Percentiles rank a stretch among this genome's conserved stretches.
phyloP scores from a whole-genome alignment of 1,140 invertebrate genomes.

The Leptopilina boulardi region DNA sequence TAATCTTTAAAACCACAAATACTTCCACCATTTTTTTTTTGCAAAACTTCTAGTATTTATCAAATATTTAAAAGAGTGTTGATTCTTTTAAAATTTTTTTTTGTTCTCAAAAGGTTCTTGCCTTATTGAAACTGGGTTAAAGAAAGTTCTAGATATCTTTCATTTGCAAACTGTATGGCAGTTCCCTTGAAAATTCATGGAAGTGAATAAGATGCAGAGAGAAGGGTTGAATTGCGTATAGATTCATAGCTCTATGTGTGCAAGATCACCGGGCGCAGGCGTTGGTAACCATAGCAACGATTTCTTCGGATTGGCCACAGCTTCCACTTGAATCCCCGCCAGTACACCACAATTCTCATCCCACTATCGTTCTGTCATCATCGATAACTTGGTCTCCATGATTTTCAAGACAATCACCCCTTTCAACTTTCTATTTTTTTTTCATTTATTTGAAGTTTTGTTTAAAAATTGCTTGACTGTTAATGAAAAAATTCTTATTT shows the following conservation, averaged over 20 bases:
- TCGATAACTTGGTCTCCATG: slow-evolving; percentile 66
- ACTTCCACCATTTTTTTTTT: no score
- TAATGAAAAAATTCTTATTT: not conserved
- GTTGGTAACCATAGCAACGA: slow-evolving; percentile 74
- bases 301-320: slow-evolving; percentile 75
- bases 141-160: slow-evolving; percentile 61
- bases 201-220: slow-evolving; percentile 25
- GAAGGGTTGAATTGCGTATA: slow-evolving; percentile 41
- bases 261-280: slow-evolving; percentile 67
- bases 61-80: no score
- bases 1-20: no score
- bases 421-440: not conserved
- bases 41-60: no score
- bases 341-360: slow-evolving; percentile 48
- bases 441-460: not conserved
- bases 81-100: slow-evolving; percentile 63
- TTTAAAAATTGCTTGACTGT: not conserved
- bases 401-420: slow-evolving; percentile 9
- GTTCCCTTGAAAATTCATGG: slow-evolving; percentile 8
- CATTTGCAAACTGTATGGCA: slow-evolving; percentile 35
- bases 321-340: slow-evolving; percentile 72
- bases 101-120: slow-evolving; percentile 62
- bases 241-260: slow-evolving; percentile 53
- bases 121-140: slow-evolving; percentile 69
- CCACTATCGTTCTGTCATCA: slow-evolving; percentile 65